Evolutionary conservation across 2,113 vertebrate species (phyloP).

Genomic region (Falcunculus frontatus): DNA sequence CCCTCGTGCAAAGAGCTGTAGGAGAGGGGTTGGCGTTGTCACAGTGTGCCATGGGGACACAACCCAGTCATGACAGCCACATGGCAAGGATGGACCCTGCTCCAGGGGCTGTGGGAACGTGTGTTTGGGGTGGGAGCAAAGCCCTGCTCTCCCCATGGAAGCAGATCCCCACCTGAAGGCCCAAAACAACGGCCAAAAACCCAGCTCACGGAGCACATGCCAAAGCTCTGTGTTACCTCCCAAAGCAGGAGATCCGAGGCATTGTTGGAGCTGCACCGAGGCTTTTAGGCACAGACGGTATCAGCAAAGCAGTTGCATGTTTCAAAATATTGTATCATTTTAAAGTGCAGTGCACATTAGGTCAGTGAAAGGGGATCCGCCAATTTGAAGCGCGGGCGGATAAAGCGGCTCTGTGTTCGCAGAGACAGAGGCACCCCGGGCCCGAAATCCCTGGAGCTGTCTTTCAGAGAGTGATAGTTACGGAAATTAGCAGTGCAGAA

Average conservation of each 20-base stretch:
- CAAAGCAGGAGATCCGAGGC: background rate
- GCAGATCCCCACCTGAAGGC: background rate
- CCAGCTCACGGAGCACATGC: background rate
- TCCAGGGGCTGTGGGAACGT: rapidly evolving
- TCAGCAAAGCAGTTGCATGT: slow-evolving; percentile 29
- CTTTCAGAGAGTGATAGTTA: slow-evolving; percentile 99
- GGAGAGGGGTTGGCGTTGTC: rapidly evolving
- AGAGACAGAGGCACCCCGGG: slow-evolving; percentile 76
- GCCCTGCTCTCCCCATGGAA: rapidly evolving
- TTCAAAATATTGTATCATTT: slow-evolving; percentile 58
- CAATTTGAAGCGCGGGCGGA: slow-evolving; percentile 60
- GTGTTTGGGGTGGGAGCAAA: rapidly evolving
- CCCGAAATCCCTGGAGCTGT: slow-evolving; percentile 86
- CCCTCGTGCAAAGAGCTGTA: rapidly evolving
- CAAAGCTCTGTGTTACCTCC: slow-evolving; percentile 4
- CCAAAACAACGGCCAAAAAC: background rate
- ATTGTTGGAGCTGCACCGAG: background rate
- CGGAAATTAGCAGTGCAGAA: slow-evolving; percentile 97
- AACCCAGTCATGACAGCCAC: background rate
- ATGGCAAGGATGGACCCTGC: rapidly evolving
- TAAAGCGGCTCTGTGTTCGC: slow-evolving; percentile 91
- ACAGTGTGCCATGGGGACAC: rapidly evolving
- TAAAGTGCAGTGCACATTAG: slow-evolving; percentile 45
- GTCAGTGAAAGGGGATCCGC: slow-evolving; percentile 71
- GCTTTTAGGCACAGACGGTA: slow-evolving; percentile 51